Conservation (phyloP, 2,797 vertebrate genomes). For the Sebastes miniatus region DNA sequence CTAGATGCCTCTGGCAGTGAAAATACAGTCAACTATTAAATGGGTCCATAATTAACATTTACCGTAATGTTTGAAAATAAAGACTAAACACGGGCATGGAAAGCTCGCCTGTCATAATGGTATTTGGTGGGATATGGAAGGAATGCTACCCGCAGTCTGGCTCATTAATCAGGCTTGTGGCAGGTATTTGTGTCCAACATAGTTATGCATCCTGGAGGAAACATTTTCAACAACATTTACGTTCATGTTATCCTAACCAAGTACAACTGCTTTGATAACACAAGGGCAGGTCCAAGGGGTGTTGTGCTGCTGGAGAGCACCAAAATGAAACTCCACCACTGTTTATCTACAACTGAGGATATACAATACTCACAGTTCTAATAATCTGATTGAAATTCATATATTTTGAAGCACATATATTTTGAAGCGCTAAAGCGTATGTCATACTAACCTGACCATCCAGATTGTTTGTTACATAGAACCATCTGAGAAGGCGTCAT, state of each 20-base stretch:
- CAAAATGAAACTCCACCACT: not conserved
- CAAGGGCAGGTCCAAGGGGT: not conserved
- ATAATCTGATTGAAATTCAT: not conserved
- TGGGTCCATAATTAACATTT: slow-evolving; percentile 70
- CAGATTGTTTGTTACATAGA: not conserved
- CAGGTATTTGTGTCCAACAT: slow-evolving; percentile 43
- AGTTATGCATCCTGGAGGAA: slow-evolving; percentile 27
- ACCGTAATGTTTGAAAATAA: slow-evolving; percentile 63
- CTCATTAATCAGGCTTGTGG: slow-evolving; percentile 63
- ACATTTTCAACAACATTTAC: slow-evolving; percentile 40
- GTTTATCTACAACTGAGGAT: not conserved
- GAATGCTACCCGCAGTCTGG: slow-evolving; percentile 55
- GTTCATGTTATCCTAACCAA: slow-evolving; percentile 24
- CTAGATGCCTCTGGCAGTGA: slow-evolving; percentile 52
- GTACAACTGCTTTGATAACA: slow-evolving; percentile 19
- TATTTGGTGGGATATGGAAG: slow-evolving; percentile 68
- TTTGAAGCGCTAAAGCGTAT: not conserved
- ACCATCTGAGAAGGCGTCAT: not conserved
- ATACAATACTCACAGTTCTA: not conserved
- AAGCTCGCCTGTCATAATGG: slow-evolving; percentile 55
- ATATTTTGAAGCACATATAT: not conserved
- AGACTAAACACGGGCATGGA: slow-evolving; percentile 78
- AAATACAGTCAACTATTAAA: slow-evolving; percentile 57
- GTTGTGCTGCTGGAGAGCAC: not conserved
- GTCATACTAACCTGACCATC: not conserved